Evolutionary conservation across 1,140 invertebrate species (phyloP), one percentile per base, ranked within the genome.

Genomic region (Phymorhynchus buccinoides): DNA sequence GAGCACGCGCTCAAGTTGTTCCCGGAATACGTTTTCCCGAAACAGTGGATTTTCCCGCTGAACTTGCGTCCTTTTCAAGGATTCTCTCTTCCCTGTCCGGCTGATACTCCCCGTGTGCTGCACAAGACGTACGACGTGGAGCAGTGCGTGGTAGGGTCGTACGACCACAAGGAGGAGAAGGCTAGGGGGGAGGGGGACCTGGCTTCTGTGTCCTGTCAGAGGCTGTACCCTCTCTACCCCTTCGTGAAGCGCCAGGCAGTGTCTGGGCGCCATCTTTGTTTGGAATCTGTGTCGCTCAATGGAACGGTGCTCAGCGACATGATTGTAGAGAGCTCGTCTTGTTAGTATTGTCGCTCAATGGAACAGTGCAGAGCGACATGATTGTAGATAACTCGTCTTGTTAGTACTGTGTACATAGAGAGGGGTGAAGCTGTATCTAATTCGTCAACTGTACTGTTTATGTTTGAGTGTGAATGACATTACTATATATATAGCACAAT

Each of bases 31-130:
- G 56, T 79, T 41, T 91, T 86, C 79, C 75, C 27, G 3, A 91
- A 90, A 83, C n/a, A 48, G 14, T 83, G 89, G 2, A 82, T 92
- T 3, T 92, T 91, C 84, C 91, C 91, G 6, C 30, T 92, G 27
- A 35, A 42, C 27, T 42, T 83, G 16, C 86, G 87, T 7, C 87
- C 88, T 3, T 92, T 91, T 88, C 88, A 89, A 35, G 77, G 84
- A 14, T 44, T 87, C 16, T 35, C 85, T 37, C 42, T 91, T 12
- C 88, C 88, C 2, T 88, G 89, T 30, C 91, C 91, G n/a, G 88
- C 87, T 41, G 86, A 87, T 56, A 86, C 85, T 9, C 30, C 66
- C 18, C 39, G 44, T 4, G 77, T 90, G 35, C 56, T 91, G 39
- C 56, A 84, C 16, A 77, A 82, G 16, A 89, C 86, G 71, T 89